Conservation (phyloP, 1,140 invertebrate genomes). For the Trichonephila inaurata region DNA sequence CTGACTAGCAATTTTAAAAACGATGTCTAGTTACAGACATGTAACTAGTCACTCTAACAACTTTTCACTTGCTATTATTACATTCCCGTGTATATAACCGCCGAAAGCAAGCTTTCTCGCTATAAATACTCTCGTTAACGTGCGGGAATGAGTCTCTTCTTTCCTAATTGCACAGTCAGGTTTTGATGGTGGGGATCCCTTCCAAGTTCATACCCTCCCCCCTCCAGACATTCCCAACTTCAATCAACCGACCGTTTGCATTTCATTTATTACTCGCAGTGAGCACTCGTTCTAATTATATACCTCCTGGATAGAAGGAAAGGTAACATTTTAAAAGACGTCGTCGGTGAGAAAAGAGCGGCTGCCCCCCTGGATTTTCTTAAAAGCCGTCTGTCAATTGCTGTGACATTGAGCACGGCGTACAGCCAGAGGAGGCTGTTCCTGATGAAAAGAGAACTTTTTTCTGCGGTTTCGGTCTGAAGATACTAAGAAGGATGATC, state of each 20-base stretch:
- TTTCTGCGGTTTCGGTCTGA: conserved; percentile 4
- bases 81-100: background rate
- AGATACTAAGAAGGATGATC: conserved; percentile 32
- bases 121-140: conserved; percentile 37
- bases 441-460: conserved; percentile 53
- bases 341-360: background rate
- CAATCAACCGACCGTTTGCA: conserved; percentile 55
- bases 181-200: background rate
- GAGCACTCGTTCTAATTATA: conserved; percentile 55
- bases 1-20: background rate
- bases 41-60: background rate
- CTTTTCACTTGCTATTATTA: background rate
- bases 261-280: conserved; percentile 19
- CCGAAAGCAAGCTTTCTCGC: background rate
- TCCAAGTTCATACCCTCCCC: background rate
- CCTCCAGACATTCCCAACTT: conserved; percentile 8
- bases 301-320: background rate
- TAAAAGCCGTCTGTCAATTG: conserved; percentile 62
- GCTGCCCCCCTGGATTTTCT: conserved; percentile 12
- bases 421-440: conserved; percentile 52
- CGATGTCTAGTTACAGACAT: background rate
- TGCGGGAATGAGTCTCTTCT: background rate
- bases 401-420: conserved; percentile 31
- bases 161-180: conserved; percentile 34
- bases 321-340: conserved; percentile 4